Evolutionary conservation across 2,797 vertebrate species (phyloP), one percentile per base, ranked within the genome.

Genomic region (Eidolon dupreanum): DNA sequence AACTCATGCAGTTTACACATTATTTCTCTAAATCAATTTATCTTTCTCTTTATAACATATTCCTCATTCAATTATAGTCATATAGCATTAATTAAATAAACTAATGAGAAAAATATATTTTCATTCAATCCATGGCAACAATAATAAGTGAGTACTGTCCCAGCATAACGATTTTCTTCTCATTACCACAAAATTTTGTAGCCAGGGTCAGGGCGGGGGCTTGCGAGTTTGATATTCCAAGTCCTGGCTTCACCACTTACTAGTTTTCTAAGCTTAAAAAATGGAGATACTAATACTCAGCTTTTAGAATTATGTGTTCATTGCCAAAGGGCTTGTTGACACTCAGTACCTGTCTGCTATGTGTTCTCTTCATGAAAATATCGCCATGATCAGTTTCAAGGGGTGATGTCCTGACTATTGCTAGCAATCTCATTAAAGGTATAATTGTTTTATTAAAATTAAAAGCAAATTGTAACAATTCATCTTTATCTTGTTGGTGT

Each of bases 181-280:
- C 31, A 73, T 86, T 59, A n/a, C 19, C 8, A 8, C 43, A 53
- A 28, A 19, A 41, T 59, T 82, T 43, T 71, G 12, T 53, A 49
- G 24, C 5, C 26, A 66, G 5, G 11, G 1, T 73, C 0, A n/a
- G 73, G 8, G 1, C 5, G 36, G 0, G 2, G 6, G 9, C n/a
- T 57, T 59, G 43, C 9, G 75, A 88, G 8, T n/a, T 49, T 49
- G 49, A 49, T 49, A 49, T 17, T 49, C 2, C 28, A 8, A 88
- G 57, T 71, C 6, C 12, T 46, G 8, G 31, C 2, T 74, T 90
- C 73, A 1, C 12, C 28, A 91, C 2, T 68, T 63, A 9, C 0
- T n/a, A 3, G 13, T 53, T 77, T 17, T 89, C 33, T 75, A 88
- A 70, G 12, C 2, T 78, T n/a, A 33, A 46, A 85, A 59, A 63